Conservation (phyloP, 2,113 vertebrate species). For the Grantiella picta region DNA sequence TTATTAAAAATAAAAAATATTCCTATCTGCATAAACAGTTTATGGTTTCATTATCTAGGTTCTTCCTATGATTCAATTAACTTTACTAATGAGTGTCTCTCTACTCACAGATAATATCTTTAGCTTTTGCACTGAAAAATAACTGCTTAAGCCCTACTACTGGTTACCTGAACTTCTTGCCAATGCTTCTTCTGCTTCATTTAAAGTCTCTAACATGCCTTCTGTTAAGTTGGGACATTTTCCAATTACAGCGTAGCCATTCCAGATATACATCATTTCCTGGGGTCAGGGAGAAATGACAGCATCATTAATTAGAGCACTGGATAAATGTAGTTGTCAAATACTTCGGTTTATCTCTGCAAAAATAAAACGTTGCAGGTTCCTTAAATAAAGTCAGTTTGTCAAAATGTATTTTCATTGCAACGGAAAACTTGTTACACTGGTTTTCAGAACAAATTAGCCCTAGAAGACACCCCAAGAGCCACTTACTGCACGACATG, state of each 20-base stretch:
- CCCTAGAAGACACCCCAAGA: background rate
- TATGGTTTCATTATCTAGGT: background rate
- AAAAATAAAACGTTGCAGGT: background rate
- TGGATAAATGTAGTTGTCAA: background rate
- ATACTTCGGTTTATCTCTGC: background rate
- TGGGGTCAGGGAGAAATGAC: slow-evolving; percentile 54
- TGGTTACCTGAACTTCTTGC: slow-evolving; percentile 82
- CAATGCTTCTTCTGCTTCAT: slow-evolving; percentile 81
- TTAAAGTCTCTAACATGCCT: slow-evolving; percentile 88
- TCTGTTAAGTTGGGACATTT: slow-evolving; percentile 91
- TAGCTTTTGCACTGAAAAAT: background rate
- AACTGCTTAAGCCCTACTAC: background rate
- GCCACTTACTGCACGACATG: background rate
- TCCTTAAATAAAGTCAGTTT: background rate
- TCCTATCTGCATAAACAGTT: background rate
- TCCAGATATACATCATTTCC: slow-evolving; percentile 99
- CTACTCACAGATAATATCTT: background rate
- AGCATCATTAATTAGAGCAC: background rate
- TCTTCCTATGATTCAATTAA: background rate
- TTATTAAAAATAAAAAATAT: background rate
- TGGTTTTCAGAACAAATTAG: background rate
- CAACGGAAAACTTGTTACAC: background rate
- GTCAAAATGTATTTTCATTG: background rate
- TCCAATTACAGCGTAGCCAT: slow-evolving; percentile 94
- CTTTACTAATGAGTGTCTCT: background rate